Evolutionary conservation across 1,140 invertebrate species (phyloP).

Genomic region (Drosophila ananassae): DNA sequence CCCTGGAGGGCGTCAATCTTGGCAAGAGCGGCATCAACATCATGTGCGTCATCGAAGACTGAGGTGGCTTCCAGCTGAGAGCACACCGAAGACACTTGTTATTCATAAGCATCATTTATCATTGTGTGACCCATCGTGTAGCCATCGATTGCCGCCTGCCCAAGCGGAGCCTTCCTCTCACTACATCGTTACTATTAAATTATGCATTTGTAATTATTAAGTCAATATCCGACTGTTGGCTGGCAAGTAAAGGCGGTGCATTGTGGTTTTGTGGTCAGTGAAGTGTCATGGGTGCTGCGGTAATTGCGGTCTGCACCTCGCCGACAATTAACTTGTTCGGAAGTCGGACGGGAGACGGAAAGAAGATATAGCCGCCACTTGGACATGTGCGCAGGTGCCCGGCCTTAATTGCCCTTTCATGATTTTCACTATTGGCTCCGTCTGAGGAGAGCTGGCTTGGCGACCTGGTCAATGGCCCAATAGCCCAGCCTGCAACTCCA

Average conservation of each 20-base stretch:
- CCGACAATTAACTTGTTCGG: slow-evolving; percentile 72
- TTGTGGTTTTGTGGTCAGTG: slow-evolving; percentile 62
- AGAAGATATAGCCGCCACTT: slow-evolving; percentile 16
- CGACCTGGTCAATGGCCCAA: slow-evolving; percentile 36
- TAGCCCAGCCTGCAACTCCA: slow-evolving; percentile 17
- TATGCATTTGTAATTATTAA: slow-evolving; percentile 75
- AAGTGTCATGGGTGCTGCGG: slow-evolving; percentile 48
- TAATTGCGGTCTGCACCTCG: slow-evolving; percentile 57
- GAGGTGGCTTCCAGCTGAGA: slow-evolving; percentile 32
- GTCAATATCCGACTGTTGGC: slow-evolving; percentile 45
- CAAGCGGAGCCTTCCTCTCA: slow-evolving; percentile 11
- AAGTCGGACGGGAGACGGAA: slow-evolving; percentile 37
- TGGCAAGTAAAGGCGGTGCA: slow-evolving; percentile 25
- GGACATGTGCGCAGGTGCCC: slow-evolving; percentile 51
- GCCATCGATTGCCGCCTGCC: slow-evolving; percentile 5
- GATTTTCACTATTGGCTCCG: slow-evolving; percentile 63
- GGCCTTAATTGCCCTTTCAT: slow-evolving; percentile 75
- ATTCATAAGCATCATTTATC: slow-evolving; percentile 33
- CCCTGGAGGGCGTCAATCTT: slow-evolving; percentile 91
- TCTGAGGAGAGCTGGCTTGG: slow-evolving; percentile 2
- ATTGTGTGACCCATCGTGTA: not conserved
- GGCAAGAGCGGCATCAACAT: slow-evolving; percentile 92
- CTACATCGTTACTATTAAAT: slow-evolving; percentile 63
- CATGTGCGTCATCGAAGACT: slow-evolving; percentile 89
- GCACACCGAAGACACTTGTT: slow-evolving; percentile 5